Percentiles rank a stretch among this genome's conserved stretches.
Conservation (phyloP, 2,888 invertebrate species). For the Idaea biselata region DNA sequence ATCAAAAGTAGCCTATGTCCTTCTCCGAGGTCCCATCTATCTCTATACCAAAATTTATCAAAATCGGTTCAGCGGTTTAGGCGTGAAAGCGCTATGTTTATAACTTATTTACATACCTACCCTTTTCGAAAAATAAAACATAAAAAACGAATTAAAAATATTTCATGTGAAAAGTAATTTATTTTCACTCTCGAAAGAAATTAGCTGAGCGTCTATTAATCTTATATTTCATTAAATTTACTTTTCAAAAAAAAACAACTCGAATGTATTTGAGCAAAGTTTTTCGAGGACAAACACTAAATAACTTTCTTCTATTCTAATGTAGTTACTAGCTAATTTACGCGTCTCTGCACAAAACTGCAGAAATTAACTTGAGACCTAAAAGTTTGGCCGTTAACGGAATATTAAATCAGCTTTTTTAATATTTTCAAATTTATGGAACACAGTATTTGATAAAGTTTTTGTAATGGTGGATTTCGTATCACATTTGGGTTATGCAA, state of each 20-base stretch:
- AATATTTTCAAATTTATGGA: no score
- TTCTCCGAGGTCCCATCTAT: no score
- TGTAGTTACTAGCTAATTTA: slow-evolving; percentile 54
- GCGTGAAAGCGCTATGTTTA: no score
- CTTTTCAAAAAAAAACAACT: slow-evolving; percentile 25
- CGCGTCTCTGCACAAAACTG: slow-evolving; percentile 36
- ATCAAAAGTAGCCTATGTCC: no score
- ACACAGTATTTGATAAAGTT: no score
- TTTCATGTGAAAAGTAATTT: slow-evolving; percentile 25
- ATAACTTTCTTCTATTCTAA: slow-evolving; percentile 27
- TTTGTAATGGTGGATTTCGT: no score
- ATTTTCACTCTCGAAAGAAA: slow-evolving; percentile 29
- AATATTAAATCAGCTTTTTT: background rate
- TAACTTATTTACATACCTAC: background rate
- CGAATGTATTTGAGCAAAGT: slow-evolving; percentile 31
- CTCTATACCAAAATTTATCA: no score
- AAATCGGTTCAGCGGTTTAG: no score
- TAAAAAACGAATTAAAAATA: slow-evolving; percentile 11
- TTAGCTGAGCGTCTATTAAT: slow-evolving; percentile 31
- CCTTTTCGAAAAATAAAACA: background rate
- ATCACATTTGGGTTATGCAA: no score
- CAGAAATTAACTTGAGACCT: background rate
- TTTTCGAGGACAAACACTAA: slow-evolving; percentile 29
- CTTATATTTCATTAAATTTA: slow-evolving; percentile 28
- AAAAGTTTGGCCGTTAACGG: background rate